Evolutionary conservation across 2,113 vertebrate species (phyloP), one percentile per base, ranked within the genome.

Genomic region (Malaclemys terrapin): DNA sequence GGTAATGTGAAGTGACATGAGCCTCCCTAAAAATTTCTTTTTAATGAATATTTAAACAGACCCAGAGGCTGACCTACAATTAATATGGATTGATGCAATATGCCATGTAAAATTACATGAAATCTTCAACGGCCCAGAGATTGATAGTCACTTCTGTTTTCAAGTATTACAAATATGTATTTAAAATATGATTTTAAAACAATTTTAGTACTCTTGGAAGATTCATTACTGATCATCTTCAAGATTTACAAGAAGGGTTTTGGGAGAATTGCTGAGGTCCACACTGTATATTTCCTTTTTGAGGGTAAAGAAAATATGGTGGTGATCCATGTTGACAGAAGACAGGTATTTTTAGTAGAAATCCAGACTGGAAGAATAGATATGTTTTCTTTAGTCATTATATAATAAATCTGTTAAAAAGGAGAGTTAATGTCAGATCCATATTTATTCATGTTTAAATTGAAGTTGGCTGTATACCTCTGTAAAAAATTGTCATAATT

Each of bases 361-460:
- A 96, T 91, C 82, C 93, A n/a, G 20, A 89, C 50, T 91, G 76
- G 52, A 92, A 78, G 59, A 82, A 53, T 62, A 49, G 6, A 19
- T 84, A 27, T 89, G 47, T 81, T 89, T 91, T 89, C 84, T 94
- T 95, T 90, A 92, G 81, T 94, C 29, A 54, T 10, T 94, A 38
- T 92, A 81, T 50, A 87, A 85, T 87, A 93, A 96, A 95, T 89
- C 86, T 97, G 88, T 93, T 90, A 97, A 93, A 97, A 97, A 96
- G 76, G 90, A 96, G 89, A 96, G 89, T 52, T 96, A 31, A 94
- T 98, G 94, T 95, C 91, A 94, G 69, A 85, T 96, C 97, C 87
- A 93, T 95, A 97, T 95, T 96, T 96, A 96, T 94, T 95, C 89
- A 91, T 89, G 78, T 94, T 93, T 95, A 96, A 97, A 98, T 97